A percentile compares a stretch with the other conserved stretches of the same genome.
Evolutionary conservation across 1,140 invertebrate genomes (phyloP).

Genomic region (Aphidius ervi): DNA sequence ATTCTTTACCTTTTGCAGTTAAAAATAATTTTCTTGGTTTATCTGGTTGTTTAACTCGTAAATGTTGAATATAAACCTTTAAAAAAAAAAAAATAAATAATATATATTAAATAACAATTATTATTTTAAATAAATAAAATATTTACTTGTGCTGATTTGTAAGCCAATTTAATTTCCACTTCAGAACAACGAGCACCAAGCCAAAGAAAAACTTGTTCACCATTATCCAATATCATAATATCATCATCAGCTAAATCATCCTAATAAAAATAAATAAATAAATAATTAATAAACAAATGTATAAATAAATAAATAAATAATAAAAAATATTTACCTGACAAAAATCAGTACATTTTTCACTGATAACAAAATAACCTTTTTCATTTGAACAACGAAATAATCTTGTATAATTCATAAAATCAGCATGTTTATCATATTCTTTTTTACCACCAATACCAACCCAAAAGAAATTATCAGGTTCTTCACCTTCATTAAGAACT

Average conservation of each 20-base stretch:
- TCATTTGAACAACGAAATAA: conserved; percentile 99
- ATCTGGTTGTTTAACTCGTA: conserved; percentile 93
- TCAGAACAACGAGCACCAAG: conserved; percentile 93
- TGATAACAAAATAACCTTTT: conserved; percentile 98
- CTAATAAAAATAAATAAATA: conserved; percentile 49
- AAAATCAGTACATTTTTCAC: conserved; percentile 99
- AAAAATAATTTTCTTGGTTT: conserved; percentile 87
- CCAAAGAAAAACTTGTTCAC: conserved; percentile 97
- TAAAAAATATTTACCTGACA: conserved; percentile 72
- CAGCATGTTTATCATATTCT: conserved; percentile 85
- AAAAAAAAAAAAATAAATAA: conserved; percentile 23
- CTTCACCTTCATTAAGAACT: conserved; percentile 92
- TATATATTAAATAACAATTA: not conserved
- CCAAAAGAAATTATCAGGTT: conserved; percentile 99
- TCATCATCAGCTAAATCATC: conserved; percentile 99
- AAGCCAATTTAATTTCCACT: conserved; percentile 97
- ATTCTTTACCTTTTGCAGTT: conserved; percentile 97
- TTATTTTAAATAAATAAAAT: not conserved
- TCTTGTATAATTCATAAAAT: conserved; percentile 91
- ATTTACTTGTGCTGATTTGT: conserved; percentile 93
- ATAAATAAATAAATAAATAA: conserved; percentile 17
- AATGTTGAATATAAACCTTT: conserved; percentile 96
- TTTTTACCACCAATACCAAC: conserved; percentile 89
- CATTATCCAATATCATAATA: conserved; percentile 99
- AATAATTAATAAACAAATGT: conserved; percentile 10